Conservation (phyloP, 2,888 invertebrate species). For the Drosophila recens region DNA sequence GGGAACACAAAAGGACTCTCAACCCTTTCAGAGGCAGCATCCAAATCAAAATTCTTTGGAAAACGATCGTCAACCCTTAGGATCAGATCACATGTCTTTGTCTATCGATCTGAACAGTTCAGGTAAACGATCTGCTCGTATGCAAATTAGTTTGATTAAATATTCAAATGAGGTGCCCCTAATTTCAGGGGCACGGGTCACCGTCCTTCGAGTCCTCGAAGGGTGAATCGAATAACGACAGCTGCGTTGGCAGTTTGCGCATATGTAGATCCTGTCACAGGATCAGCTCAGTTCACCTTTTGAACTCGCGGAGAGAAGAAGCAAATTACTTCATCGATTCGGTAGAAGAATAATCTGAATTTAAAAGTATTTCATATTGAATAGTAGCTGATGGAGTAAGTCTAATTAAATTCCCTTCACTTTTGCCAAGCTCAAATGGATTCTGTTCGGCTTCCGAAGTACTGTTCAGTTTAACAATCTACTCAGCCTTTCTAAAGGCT, state of each 20-base stretch:
- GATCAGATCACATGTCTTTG: conserved; percentile 63
- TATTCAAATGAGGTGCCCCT: conserved; percentile 65
- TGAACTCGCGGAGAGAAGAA: conserved; percentile 57
- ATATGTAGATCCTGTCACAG: conserved; percentile 43
- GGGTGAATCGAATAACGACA: conserved; percentile 53
- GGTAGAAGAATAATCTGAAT: no score
- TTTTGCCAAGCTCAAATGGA: conserved; percentile 12
- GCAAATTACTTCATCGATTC: conserved; percentile 46
- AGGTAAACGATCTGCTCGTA: conserved; percentile 71
- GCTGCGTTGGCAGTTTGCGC: conserved; percentile 64
- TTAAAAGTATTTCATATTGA: neutral
- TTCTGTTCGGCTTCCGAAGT: conserved; percentile 51
- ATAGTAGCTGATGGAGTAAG: neutral
- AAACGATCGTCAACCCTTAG: conserved; percentile 12
- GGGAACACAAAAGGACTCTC: conserved; percentile 27
- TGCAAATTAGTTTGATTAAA: conserved; percentile 81
- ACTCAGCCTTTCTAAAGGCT: conserved; percentile 52
- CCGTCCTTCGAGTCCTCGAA: conserved; percentile 3
- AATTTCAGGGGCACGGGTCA: conserved; percentile 38
- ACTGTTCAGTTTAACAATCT: conserved; percentile 41
- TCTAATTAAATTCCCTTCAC: conserved; percentile 24
- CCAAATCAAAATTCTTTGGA: conserved; percentile 8
- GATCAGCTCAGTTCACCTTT: conserved; percentile 64
- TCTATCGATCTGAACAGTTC: conserved; percentile 63
- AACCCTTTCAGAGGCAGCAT: conserved; percentile 47